Evolutionary conservation across 1,140 invertebrate genomes (phyloP).

Genomic region (Belonocnema kinseyi): DNA sequence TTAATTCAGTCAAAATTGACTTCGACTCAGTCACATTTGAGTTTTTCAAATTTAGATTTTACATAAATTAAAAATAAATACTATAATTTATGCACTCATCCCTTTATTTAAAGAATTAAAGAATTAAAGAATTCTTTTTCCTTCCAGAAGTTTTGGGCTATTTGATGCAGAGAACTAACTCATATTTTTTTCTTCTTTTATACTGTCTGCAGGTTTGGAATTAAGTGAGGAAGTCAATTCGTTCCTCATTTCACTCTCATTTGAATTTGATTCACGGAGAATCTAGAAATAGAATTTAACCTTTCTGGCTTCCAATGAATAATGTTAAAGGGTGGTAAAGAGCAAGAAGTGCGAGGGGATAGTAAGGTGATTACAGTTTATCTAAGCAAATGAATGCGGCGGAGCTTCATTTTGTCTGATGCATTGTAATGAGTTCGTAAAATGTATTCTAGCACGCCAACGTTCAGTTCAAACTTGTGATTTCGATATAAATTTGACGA

Average conservation of each 20-base stretch:
- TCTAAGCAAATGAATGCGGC: constrained; percentile 66
- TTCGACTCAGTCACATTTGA: too few relatives aligned
- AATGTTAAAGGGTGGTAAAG: constrained; percentile 42
- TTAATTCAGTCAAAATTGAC: too few relatives aligned
- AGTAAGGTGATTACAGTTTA: constrained; percentile 60
- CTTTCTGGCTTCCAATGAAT: constrained; percentile 44
- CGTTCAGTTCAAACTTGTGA: constrained; percentile 38
- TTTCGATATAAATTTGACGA: background rate
- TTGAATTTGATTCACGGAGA: constrained; percentile 4
- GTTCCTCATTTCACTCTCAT: background rate
- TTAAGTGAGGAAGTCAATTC: too few relatives aligned
- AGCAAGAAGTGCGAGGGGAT: constrained; percentile 43
- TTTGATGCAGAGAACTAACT: too few relatives aligned
- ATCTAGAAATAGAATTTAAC: constrained; percentile 26
- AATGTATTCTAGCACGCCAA: constrained; percentile 65
- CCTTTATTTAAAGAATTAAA: too few relatives aligned
- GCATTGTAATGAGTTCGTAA: constrained; percentile 63
- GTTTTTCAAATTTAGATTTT: too few relatives aligned
- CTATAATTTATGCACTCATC: too few relatives aligned
- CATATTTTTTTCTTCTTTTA: too few relatives aligned
- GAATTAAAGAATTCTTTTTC: too few relatives aligned
- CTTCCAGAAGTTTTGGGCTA: too few relatives aligned
- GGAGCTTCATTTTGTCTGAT: constrained; percentile 64
- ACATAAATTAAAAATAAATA: too few relatives aligned
- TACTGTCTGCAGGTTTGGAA: too few relatives aligned